Base-by-base conservation (phyloP, 2,113 vertebrate genomes). In the Oophaga pumilio region DNA sequence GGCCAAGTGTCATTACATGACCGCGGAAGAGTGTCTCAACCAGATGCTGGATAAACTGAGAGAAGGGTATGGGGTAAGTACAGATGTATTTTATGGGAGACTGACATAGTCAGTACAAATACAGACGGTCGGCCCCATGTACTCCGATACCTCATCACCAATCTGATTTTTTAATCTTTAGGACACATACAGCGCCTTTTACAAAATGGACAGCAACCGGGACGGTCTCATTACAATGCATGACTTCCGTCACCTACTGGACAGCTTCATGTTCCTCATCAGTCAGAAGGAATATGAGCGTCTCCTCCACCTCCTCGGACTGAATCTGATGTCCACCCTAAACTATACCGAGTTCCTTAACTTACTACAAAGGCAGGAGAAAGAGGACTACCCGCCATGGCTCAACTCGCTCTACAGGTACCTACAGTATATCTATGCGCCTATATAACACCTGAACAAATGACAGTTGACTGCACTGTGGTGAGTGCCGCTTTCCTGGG, bases 121-220 rank as follows among this genome's bases (percentile, higher is more conserved):
- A 7, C 4, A 11, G 8, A 13, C 12, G 12, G 53, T 9, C 53
- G 6, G 76, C 43, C 22, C 7, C 3, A 3, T 56, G 14, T 11
- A 3, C 10, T 4, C 22, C 9, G 20, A 1, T 8, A 20, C 26
- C 13, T 11, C 22, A 50, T 49, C 43, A 8, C 33, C 20, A 6
- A 52, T 52, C 12, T 24, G 4, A 52, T 76, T 90, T 88, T 84
- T 74, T 91, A 89, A 4, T 8, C 28, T 66, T 26, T 89, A 95
- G 96, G 92, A 94, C 87, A 85, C 90, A 49, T 94, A 92, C 89
- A 86, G 93, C 20, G 94, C 93, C 62, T 95, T 96, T 92, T 91
- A 85, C 73, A 89, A 93, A 89, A 91, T 90, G 84, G 94, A 95
- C 91, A 90, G 82, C 1, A 92, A 94, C 82, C 87, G 82, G 59